These are phyloP conservation scores for Saccopteryx bilineata DNA, from an alignment of 2,113 vertebrate genomes.

Conservation along the genomic window DNA sequence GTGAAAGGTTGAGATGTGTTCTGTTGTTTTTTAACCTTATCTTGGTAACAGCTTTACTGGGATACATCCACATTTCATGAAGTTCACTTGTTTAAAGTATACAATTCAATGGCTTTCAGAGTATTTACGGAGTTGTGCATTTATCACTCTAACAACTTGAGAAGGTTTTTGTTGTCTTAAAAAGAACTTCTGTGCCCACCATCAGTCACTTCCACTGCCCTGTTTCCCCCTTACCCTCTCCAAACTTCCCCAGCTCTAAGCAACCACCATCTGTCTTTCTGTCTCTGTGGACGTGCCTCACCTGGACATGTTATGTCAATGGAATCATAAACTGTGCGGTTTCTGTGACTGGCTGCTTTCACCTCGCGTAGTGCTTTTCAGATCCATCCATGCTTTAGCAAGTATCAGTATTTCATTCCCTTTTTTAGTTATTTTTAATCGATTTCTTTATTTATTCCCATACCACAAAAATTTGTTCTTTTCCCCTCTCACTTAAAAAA, in stretches of 20 bases:
- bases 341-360: not conserved
- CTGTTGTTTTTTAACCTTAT: not conserved
- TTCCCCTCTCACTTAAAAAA: not conserved
- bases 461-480: not conserved
- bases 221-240: not conserved
- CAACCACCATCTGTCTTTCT: not conserved
- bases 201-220: not conserved
- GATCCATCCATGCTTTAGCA: not conserved
- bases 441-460: not conserved
- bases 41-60: not conserved
- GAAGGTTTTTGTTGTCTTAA: not conserved
- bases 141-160: not conserved
- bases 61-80: not conserved
- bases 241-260: not conserved
- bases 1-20: not conserved
- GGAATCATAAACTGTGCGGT: not conserved
- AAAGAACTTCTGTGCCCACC: not conserved
- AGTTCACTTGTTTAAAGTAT: not conserved
- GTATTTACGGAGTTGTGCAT: not conserved
- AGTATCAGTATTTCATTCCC: not conserved
- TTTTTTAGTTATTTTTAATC: conserved; percentile 21
- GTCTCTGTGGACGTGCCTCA: not conserved
- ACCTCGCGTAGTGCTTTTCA: not conserved
- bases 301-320: not conserved
- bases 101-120: not conserved